Conservation (phyloP, 2,113 vertebrate genomes). For the Apteryx owenii region DNA sequence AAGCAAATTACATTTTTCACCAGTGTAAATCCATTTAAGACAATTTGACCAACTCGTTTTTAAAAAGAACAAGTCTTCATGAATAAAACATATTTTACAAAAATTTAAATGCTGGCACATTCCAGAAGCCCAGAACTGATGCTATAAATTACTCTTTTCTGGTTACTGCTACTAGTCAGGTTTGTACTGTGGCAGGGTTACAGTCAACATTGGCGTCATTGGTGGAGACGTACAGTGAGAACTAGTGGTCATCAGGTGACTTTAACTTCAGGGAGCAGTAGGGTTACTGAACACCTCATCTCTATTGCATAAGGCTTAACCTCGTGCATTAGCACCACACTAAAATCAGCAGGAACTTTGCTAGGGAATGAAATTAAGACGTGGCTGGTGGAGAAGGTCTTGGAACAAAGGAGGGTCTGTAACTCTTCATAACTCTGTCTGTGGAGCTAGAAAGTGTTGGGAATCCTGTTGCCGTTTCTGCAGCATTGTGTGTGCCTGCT, state of each 20-base stretch:
- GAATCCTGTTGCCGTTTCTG: neutral
- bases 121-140: neutral
- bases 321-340: rapidly evolving
- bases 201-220: neutral
- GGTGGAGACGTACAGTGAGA: neutral
- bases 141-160: neutral
- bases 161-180: neutral
- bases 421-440: neutral
- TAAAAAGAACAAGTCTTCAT: neutral
- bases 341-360: neutral
- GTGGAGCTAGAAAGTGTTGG: neutral
- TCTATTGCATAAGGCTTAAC: neutral
- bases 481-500: neutral
- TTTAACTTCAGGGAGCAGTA: neutral
- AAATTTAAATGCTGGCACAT: neutral
- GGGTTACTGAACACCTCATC: rapidly evolving
- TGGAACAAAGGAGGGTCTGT: neutral
- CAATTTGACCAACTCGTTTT: neutral
- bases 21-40: neutral
- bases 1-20: neutral
- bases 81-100: neutral
- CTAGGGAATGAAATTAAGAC: neutral
- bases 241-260: neutral
- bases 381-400: neutral
- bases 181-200: neutral